Evolutionary conservation across 2,888 invertebrate species (phyloP).

Genomic region (Rutpela maculata): DNA sequence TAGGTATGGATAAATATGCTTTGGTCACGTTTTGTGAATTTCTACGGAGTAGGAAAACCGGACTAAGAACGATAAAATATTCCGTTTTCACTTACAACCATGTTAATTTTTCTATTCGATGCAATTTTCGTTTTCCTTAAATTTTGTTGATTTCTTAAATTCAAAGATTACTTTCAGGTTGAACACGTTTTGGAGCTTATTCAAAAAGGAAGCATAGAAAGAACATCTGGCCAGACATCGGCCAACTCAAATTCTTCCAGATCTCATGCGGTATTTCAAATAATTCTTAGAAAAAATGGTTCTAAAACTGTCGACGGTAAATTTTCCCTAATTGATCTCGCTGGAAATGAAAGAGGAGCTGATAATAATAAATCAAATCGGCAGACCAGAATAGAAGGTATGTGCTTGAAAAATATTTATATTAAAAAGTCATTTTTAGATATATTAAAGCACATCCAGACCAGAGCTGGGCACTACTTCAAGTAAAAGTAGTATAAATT

Average conservation of each 20-base stretch:
- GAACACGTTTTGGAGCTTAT: conserved; percentile 96
- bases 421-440: neutral
- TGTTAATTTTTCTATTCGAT: too few species aligned
- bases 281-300: conserved; percentile 85
- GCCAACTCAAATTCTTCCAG: conserved; percentile 98
- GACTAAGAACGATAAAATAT: too few species aligned
- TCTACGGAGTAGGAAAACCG: neutral
- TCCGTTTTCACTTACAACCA: too few species aligned
- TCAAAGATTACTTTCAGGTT: conserved; percentile 73
- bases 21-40: too few species aligned
- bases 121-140: too few species aligned
- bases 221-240: conserved; percentile 97
- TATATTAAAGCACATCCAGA: neutral
- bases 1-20: too few species aligned
- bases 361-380: conserved; percentile 97
- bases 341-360: conserved; percentile 99
- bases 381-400: conserved; percentile 90
- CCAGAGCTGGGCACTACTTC: too few species aligned
- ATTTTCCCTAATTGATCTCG: conserved; percentile 98
- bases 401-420: neutral
- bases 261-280: conserved; percentile 99
- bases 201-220: conserved; percentile 89
- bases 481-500: too few species aligned
- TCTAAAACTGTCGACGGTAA: conserved; percentile 93
- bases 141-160: neutral